phyloP scores from a whole-genome alignment of 2,113 vertebrate species.

The Acanthochromis polyacanthus region DNA sequence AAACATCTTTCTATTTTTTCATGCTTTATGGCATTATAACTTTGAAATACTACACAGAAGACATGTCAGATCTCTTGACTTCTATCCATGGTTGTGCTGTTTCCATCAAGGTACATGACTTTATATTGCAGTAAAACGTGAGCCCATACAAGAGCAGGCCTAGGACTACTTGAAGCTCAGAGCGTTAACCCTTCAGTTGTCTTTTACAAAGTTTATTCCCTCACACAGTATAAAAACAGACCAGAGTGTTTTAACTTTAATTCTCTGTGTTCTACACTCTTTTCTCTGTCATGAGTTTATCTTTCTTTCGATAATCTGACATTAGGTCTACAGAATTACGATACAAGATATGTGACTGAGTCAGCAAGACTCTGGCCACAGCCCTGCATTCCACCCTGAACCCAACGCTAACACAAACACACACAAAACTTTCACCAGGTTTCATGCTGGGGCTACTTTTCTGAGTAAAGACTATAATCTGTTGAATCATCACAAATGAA shows the following conservation, averaged over 20 bases:
- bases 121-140: no score
- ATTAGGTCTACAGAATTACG: neutral
- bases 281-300: neutral
- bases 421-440: slow-evolving; percentile 1
- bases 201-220: no score
- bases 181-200: no score
- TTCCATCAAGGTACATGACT: no score
- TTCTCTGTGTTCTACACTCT: neutral
- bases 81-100: no score
- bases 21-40: no score
- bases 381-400: slow-evolving; percentile 25
- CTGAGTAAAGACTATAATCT: neutral
- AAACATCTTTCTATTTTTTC: no score
- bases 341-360: slow-evolving; percentile 46
- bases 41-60: no score
- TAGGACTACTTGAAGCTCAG: no score
- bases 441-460: neutral
- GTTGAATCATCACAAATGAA: neutral
- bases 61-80: no score
- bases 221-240: no score
- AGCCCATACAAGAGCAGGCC: no score
- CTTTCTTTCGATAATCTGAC: slow-evolving; percentile 31
- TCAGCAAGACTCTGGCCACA: slow-evolving; percentile 41
- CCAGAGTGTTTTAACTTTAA: neutral
- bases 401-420: slow-evolving; percentile 21